Percentiles rank a stretch among this genome's conserved stretches.
phyloP scores from a whole-genome alignment of 2,797 vertebrate genomes.

The Dicrostonyx torquatus region DNA sequence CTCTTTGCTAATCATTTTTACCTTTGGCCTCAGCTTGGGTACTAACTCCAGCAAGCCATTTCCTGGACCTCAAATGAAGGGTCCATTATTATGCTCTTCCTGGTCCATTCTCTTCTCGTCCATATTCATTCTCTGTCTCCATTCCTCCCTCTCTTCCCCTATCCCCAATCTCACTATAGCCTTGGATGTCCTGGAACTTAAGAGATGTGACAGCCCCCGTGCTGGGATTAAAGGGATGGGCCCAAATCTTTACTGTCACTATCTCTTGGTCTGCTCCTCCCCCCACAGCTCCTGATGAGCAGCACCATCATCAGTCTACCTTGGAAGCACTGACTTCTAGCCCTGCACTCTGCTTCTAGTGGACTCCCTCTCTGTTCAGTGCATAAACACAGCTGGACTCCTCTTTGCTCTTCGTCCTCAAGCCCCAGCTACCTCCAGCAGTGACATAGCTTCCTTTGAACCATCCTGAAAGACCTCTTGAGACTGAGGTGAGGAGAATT shows the following conservation, averaged over 20 bases:
- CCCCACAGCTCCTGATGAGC: no score
- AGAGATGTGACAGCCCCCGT: neutral
- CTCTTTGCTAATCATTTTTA: conserved; percentile 9
- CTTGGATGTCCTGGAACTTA: neutral
- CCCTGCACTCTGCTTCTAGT: neutral
- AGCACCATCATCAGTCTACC: no score
- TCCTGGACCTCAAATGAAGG: neutral
- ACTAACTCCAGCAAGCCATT: neutral
- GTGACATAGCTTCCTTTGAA: neutral
- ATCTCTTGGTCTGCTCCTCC: neutral
- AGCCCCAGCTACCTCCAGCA: neutral
- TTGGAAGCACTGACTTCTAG: no score
- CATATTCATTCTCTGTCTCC: no score
- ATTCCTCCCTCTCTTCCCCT: neutral
- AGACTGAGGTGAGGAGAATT: neutral
- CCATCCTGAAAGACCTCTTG: neutral
- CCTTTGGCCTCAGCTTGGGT: neutral
- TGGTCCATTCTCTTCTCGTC: neutral
- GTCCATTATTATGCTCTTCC: neutral
- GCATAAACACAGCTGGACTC: neutral
- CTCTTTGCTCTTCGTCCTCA: neutral
- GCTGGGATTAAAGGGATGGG: neutral
- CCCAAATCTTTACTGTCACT: neutral
- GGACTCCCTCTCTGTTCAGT: neutral
- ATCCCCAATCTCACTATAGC: neutral